Percentiles rank a stretch among this genome's conserved stretches.
These are phyloP conservation scores for Corbicula japonica DNA, from an alignment of 2,888 invertebrate genomes.

Conservation along the genomic window DNA sequence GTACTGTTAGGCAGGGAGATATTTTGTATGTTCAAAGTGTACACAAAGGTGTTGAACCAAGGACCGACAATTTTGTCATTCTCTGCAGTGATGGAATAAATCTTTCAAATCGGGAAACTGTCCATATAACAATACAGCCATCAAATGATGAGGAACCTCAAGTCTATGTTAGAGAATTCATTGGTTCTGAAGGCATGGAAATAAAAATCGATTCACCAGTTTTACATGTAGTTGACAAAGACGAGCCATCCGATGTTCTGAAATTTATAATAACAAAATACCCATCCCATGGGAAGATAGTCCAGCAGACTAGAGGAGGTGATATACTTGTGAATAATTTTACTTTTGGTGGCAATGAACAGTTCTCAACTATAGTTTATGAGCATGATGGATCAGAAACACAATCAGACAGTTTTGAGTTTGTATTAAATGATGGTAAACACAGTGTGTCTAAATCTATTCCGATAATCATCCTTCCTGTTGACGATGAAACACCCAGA, in stretches of 20 bases:
- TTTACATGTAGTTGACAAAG: slow-evolving; percentile 84
- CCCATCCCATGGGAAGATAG: slow-evolving; percentile 83
- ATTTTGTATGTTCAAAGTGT: slow-evolving; percentile 86
- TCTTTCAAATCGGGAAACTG: slow-evolving; percentile 75
- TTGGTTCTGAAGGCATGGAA: slow-evolving; percentile 85
- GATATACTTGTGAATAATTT: slow-evolving; percentile 81
- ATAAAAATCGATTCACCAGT: slow-evolving; percentile 85
- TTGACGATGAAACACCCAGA: slow-evolving; percentile 86
- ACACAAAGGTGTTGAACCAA: slow-evolving; percentile 85
- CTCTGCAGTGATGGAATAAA: slow-evolving; percentile 86
- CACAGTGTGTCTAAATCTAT: slow-evolving; percentile 83
- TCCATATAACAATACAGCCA: slow-evolving; percentile 83
- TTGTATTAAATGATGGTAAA: slow-evolving; percentile 83
- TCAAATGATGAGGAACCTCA: slow-evolving; percentile 86
- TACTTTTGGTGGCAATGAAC: slow-evolving; percentile 82
- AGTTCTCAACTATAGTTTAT: slow-evolving; percentile 84
- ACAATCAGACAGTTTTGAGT: slow-evolving; percentile 82
- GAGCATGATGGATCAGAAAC: slow-evolving; percentile 86
- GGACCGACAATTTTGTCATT: slow-evolving; percentile 81
- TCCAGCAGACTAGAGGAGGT: slow-evolving; percentile 82
- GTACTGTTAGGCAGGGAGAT: slow-evolving; percentile 79
- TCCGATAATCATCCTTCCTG: slow-evolving; percentile 84
- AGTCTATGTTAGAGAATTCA: slow-evolving; percentile 84
- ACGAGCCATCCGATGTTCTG: slow-evolving; percentile 83
- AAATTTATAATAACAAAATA: slow-evolving; percentile 80